A percentile compares a stretch with the other conserved stretches of the same genome.
These are phyloP conservation scores for Neocrepidodera transversa DNA, from an alignment of 2,888 invertebrate species.

Conservation along the genomic window DNA sequence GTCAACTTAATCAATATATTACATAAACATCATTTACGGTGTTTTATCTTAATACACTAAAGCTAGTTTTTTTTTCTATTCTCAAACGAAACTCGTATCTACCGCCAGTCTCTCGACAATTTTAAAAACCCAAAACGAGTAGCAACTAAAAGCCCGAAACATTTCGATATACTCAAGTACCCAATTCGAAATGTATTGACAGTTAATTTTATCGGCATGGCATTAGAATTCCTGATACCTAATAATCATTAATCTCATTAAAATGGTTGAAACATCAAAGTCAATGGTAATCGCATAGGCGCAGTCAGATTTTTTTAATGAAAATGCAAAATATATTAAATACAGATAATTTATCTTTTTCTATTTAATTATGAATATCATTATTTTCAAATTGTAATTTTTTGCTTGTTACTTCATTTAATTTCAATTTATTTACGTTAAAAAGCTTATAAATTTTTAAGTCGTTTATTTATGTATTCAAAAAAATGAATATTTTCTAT, in stretches of 20 bases:
- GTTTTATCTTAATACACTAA: not conserved
- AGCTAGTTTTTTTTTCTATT: not conserved
- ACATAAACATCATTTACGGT: no score
- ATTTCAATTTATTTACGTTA: no score
- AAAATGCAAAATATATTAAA: no score
- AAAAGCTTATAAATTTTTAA: no score
- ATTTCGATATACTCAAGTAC: conserved; percentile 12
- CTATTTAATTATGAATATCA: no score
- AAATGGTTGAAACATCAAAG: not conserved
- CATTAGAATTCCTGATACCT: conserved; percentile 8
- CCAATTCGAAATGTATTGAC: not conserved
- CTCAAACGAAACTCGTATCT: conserved; percentile 3
- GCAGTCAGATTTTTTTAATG: not conserved
- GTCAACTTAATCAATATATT: no score
- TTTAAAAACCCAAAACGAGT: conserved; percentile 8
- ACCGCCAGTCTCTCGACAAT: not conserved
- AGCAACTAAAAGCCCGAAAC: conserved; percentile 9
- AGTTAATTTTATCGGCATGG: conserved; percentile 3
- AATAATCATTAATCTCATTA: conserved; percentile 15
- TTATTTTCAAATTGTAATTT: no score
- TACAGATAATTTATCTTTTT: no score
- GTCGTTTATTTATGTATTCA: no score
- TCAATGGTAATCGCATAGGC: conserved; percentile 10
- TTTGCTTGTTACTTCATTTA: no score
- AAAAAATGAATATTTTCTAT: no score